Evolutionary conservation across 1,140 invertebrate species (phyloP).

Genomic region (Bombus pascuorum): DNA sequence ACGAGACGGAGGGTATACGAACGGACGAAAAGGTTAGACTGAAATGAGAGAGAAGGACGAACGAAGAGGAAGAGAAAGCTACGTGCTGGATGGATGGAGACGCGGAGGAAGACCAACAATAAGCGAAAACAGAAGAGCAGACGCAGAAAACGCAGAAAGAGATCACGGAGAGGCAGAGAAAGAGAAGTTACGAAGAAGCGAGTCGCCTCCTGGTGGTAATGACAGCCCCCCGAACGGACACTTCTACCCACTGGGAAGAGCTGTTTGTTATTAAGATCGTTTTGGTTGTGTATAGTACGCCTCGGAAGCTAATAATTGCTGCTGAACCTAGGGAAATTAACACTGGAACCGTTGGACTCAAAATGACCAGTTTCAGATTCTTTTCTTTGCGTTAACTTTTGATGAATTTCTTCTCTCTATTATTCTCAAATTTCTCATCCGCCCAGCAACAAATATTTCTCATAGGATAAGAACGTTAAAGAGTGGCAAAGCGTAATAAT

Average conservation of each 20-base stretch:
- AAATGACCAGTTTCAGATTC: background rate
- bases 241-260: constrained; percentile 59
- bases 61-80: background rate
- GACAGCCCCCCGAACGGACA: constrained; percentile 53
- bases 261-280: constrained; percentile 70
- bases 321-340: background rate
- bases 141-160: background rate
- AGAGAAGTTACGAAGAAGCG: constrained; percentile 17
- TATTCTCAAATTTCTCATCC: too few species aligned
- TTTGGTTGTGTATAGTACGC: background rate
- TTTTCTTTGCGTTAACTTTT: background rate
- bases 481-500: too few species aligned
- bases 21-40: background rate
- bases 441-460: too few species aligned
- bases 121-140: background rate
- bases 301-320: background rate
- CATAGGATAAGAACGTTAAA: too few species aligned
- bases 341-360: background rate
- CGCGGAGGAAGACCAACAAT: background rate
- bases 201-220: constrained; percentile 56
- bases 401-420: background rate
- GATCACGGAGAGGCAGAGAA: background rate
- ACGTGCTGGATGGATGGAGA: too few species aligned
- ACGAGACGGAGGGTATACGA: background rate
- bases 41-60: background rate